Conservation (phyloP, 2,113 vertebrate species). For the Ctenodactylus gundi region DNA sequence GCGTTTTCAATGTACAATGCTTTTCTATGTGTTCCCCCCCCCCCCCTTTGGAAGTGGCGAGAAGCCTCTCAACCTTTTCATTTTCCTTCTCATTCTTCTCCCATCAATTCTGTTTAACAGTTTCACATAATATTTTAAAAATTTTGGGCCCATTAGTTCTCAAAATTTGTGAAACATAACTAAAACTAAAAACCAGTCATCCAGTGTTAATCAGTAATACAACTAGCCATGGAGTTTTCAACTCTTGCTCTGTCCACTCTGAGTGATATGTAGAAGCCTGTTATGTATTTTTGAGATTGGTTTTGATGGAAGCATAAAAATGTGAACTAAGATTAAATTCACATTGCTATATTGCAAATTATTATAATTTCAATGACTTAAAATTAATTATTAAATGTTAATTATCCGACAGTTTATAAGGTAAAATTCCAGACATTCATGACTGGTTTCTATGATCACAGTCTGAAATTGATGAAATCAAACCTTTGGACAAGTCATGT, state of each 20-base stretch:
- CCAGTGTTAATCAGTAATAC: neutral
- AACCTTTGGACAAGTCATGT: neutral
- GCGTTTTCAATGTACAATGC: neutral
- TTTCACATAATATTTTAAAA: neutral
- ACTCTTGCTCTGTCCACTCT: neutral
- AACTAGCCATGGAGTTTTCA: neutral
- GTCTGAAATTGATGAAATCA: neutral
- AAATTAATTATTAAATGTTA: too few relatives aligned
- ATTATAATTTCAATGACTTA: neutral
- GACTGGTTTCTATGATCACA: neutral
- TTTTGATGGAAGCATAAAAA: neutral
- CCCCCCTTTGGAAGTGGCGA: neutral
- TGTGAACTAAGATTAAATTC: too few relatives aligned
- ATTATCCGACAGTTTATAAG: neutral
- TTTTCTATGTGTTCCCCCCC: neutral
- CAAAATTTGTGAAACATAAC: neutral
- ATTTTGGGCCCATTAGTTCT: neutral
- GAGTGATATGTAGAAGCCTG: neutral
- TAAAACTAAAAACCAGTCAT: neutral
- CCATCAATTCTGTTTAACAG: neutral
- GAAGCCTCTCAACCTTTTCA: accelerated
- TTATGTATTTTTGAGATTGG: neutral
- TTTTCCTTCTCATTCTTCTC: neutral
- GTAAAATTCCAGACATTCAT: neutral
- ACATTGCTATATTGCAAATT: neutral